Conservation (phyloP, 2,797 vertebrate genomes). For the Cossypha caffra region DNA sequence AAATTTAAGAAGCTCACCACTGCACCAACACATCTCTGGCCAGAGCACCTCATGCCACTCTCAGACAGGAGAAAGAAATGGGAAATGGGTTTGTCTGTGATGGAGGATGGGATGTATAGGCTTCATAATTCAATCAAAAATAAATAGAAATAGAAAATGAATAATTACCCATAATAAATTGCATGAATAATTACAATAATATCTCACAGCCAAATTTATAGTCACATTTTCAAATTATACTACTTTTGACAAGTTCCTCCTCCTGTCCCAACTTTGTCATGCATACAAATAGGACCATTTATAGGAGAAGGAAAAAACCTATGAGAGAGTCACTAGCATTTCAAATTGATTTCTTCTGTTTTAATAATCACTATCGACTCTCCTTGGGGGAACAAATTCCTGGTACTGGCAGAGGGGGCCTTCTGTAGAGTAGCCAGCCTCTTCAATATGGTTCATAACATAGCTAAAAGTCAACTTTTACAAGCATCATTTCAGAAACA, state of each 20-base stretch:
- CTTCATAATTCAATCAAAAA: background rate
- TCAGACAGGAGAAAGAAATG: background rate
- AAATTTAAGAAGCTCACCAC: background rate
- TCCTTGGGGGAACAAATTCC: background rate
- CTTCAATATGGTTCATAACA: background rate
- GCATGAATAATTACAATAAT: background rate
- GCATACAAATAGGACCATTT: background rate
- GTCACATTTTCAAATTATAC: background rate
- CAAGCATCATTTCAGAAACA: background rate
- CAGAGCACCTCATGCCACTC: background rate
- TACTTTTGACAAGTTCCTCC: background rate
- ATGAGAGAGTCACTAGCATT: background rate
- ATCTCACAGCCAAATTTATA: background rate
- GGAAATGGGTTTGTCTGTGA: background rate
- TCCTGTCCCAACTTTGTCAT: background rate
- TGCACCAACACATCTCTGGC: background rate
- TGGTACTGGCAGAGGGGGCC: background rate
- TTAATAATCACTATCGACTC: background rate
- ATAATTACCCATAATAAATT: background rate
- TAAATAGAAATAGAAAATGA: background rate
- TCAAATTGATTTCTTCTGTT: background rate
- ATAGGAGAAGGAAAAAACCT: background rate
- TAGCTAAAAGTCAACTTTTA: conserved; percentile 9
- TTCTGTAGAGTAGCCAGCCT: background rate
- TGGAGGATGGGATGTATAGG: background rate